Evolutionary conservation across 2,888 invertebrate genomes (phyloP), one percentile per base, ranked within the genome.

Genomic region (Galerucella calmariensis): DNA sequence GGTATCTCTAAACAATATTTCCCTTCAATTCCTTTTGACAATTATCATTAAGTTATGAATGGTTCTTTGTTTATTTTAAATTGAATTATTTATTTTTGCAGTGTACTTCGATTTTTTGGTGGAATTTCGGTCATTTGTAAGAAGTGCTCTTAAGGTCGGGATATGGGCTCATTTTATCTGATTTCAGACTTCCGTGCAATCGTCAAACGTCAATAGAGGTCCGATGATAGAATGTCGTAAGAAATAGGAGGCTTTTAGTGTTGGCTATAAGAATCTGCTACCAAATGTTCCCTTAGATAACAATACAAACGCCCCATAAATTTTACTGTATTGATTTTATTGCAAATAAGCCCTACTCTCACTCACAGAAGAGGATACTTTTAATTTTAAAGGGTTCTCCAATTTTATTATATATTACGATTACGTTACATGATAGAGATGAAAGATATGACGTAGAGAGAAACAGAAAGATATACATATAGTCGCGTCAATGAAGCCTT

Each of bases 301-400:
- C 79, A 75, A 77, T 75, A 70, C 69, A 71, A 81, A 83, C 83
- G 83, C 82, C 80, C 82, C 84, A 85, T 85, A 85, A 85, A 85
- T 83, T 86, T 85, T 84, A 84, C 84, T 82, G 83, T 84, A 84
- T 85, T 82, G 85, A 85, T 84, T 85, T 85, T 84, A 85, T 84
- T 84, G 84, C 84, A 85, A 85, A 85, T 84, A 84, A 84, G 84
- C 81, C 81, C 82, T 81, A 83, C 81, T 80, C 81, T 81, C 20
- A 12, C 16, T 41, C 16, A 46, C 63, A 46, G 56, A 20, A 20
- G 56, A 20, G 16, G 16, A 16, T 16, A 20, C 10, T 20, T 56
- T 20, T 10, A 56, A 53, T 53, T 53, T n/a, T 53, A 14, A 53
- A 8, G 53, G 53, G n/a, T 8, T n/a, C 14, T n/a, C 8, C 8